A percentile compares a stretch with the other conserved stretches of the same genome.
These are phyloP conservation scores for Zingel zingel DNA, from an alignment of 2,113 vertebrate species.

Conservation along the genomic window DNA sequence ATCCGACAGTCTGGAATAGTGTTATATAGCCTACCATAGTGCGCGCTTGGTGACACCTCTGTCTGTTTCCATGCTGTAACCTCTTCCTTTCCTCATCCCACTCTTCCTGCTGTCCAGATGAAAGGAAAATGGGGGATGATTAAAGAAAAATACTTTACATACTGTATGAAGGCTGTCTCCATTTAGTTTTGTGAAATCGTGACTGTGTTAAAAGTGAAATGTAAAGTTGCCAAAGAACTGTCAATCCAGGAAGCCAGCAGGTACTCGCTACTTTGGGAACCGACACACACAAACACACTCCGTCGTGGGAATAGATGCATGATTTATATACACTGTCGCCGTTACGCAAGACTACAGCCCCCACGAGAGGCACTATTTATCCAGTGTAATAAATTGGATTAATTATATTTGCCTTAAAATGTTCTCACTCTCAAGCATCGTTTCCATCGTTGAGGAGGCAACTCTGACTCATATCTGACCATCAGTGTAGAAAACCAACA, in stretches of 20 bases:
- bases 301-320: constrained; percentile 49
- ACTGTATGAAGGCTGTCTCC: constrained; percentile 28
- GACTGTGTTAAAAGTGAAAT: constrained; percentile 42
- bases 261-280: constrained; percentile 58
- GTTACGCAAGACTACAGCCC: constrained; percentile 54
- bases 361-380: constrained; percentile 56
- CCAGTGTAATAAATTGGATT: constrained; percentile 65
- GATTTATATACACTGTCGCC: constrained; percentile 54
- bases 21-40: constrained; percentile 15
- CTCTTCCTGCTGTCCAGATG: constrained; percentile 66
- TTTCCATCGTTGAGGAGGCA: constrained; percentile 60
- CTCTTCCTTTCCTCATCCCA: constrained; percentile 58
- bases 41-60: constrained; percentile 42
- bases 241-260: constrained; percentile 49
- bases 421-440: constrained; percentile 60
- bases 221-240: constrained; percentile 57
- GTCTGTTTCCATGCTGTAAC: constrained; percentile 68
- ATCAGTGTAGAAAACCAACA: constrained; percentile 45
- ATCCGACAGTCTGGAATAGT: constrained; percentile 48
- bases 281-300: constrained; percentile 29
- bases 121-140: constrained; percentile 57
- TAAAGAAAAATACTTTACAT: constrained; percentile 43
- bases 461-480: constrained; percentile 71
- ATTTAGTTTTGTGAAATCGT: constrained; percentile 48
- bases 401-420: constrained; percentile 71